A percentile compares a stretch with the other conserved stretches of the same genome.
Conservation (phyloP, 2,888 invertebrate species). For the Folsomia manolachei region DNA sequence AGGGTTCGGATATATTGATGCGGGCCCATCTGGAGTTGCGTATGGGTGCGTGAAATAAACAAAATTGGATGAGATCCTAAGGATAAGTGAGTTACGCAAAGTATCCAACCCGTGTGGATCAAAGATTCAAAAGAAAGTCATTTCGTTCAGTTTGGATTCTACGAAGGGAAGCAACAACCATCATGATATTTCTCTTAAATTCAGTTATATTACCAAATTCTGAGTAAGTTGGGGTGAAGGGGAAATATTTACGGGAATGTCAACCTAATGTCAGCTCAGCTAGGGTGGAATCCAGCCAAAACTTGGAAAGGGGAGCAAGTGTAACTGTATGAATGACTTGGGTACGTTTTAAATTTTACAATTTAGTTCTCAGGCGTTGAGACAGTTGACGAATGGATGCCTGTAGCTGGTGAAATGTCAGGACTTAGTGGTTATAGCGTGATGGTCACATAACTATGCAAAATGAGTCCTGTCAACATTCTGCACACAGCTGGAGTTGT, state of each 20-base stretch:
- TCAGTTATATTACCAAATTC: too few species aligned
- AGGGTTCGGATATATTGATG: not conserved
- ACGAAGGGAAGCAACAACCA: too few species aligned
- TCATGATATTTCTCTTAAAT: too few species aligned
- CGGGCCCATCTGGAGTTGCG: not conserved
- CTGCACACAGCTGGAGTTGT: constrained; percentile 29
- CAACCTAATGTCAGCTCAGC: too few species aligned
- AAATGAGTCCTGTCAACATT: constrained; percentile 46
- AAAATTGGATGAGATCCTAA: not conserved
- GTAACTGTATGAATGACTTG: too few species aligned
- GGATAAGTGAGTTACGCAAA: not conserved
- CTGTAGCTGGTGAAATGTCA: constrained; percentile 37
- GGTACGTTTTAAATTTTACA: not conserved
- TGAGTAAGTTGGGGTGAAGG: too few species aligned
- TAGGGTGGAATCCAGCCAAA: too few species aligned
- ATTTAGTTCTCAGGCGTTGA: constrained; percentile 3
- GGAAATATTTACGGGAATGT: too few species aligned
- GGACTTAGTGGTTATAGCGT: constrained; percentile 1
- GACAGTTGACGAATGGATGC: constrained; percentile 41
- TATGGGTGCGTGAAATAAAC: constrained; percentile 5
- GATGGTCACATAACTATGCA: constrained; percentile 41
- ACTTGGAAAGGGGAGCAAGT: too few species aligned
- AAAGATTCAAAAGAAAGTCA: not conserved
- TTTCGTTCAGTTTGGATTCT: not conserved
- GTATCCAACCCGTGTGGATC: not conserved